Percentiles rank a stretch among this genome's conserved stretches.
Evolutionary conservation across 2,113 vertebrate species (phyloP).

Genomic region (human (Homo sapiens)): DNA sequence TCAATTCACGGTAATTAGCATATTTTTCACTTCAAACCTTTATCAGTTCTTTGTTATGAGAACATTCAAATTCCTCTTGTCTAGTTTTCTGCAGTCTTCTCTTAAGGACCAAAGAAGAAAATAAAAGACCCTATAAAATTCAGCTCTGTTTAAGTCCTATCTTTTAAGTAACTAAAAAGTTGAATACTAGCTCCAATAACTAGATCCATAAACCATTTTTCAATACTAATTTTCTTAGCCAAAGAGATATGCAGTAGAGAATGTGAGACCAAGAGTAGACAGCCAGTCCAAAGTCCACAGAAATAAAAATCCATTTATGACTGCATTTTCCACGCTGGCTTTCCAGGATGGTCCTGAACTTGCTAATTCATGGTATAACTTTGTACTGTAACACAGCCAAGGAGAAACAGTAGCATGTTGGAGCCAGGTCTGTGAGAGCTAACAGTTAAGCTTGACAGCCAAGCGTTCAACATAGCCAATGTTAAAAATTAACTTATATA

Average conservation of each 20-base stretch:
- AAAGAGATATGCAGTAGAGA: neutral
- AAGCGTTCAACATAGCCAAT: neutral
- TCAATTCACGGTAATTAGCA: neutral
- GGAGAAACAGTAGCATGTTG: neutral
- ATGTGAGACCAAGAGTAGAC: neutral
- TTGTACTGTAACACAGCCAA: neutral
- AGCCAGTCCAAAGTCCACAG: neutral
- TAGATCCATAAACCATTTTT: neutral
- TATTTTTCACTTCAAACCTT: neutral
- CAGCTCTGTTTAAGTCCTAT: neutral
- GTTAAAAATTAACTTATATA: neutral
- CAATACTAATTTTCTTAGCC: neutral
- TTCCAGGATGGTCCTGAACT: neutral
- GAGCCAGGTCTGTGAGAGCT: neutral
- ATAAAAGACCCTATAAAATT: neutral
- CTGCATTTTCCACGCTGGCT: neutral
- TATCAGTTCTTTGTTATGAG: neutral
- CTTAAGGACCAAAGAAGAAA: neutral
- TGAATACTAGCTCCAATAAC: neutral
- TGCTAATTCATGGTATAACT: neutral
- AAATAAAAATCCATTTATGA: conserved; percentile 21
- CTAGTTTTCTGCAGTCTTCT: neutral
- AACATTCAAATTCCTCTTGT: neutral
- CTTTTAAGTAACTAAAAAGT: conserved; percentile 7
- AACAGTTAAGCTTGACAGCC: neutral